These are phyloP conservation scores for Marmota monax DNA, from an alignment of 2,113 vertebrate species.

Conservation along the genomic window DNA sequence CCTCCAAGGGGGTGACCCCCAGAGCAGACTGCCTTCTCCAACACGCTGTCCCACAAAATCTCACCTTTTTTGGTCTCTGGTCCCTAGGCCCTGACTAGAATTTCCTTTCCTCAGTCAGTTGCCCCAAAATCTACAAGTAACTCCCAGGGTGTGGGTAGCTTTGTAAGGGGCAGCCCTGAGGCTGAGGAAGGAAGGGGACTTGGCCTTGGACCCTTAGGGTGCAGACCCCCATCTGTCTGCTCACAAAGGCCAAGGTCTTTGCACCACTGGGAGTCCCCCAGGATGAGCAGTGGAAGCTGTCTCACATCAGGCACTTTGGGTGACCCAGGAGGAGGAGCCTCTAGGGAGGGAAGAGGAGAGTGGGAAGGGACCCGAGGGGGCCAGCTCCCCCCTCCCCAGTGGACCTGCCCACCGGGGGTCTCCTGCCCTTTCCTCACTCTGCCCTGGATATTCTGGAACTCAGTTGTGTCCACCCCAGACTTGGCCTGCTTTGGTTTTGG, in stretches of 20 bases:
- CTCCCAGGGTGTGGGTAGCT: neutral
- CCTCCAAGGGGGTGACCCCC: no score
- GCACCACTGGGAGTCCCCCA: neutral
- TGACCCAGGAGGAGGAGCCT: neutral
- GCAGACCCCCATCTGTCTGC: neutral
- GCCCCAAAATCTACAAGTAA: neutral
- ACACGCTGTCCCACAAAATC: rapidly evolving
- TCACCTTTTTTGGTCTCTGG: neutral
- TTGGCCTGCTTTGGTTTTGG: no score
- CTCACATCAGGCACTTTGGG: rapidly evolving
- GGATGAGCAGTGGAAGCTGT: neutral
- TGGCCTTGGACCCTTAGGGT: neutral
- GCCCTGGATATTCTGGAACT: neutral
- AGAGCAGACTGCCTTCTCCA: no score
- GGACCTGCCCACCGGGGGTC: neutral
- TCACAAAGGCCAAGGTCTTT: neutral
- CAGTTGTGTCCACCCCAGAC: no score
- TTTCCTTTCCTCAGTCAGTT: neutral
- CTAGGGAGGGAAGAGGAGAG: neutral
- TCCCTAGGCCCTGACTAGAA: neutral
- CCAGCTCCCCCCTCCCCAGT: neutral
- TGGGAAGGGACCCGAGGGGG: neutral
- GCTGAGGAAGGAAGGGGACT: no score
- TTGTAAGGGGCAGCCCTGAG: neutral
- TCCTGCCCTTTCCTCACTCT: neutral